These are phyloP conservation scores for Miltochrista miniata DNA, from an alignment of 2,888 invertebrate genomes.

Conservation along the genomic window DNA sequence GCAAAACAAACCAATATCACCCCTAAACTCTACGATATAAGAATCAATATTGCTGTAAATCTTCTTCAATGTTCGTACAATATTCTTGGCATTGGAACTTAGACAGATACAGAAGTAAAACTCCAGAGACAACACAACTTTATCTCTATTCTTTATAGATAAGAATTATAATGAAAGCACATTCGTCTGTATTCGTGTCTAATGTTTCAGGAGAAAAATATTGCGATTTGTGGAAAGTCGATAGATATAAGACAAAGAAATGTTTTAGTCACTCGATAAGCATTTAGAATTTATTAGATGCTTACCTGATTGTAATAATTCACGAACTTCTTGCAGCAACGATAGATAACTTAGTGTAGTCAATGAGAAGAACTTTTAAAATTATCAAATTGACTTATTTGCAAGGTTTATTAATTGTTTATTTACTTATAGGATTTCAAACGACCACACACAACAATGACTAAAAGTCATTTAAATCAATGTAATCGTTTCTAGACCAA, in stretches of 20 bases:
- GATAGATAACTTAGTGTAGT: neutral
- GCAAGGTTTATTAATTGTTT: too few species aligned
- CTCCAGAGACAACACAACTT: conserved; percentile 13
- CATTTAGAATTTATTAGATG: neutral
- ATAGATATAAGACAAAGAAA: conserved; percentile 2
- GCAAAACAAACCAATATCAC: neutral
- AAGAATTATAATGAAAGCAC: neutral
- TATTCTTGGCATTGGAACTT: conserved; percentile 1
- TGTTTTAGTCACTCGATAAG: neutral
- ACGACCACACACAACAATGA: too few species aligned
- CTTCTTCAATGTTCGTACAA: conserved; percentile 5
- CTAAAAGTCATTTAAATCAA: too few species aligned
- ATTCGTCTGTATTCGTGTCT: conserved; percentile 6
- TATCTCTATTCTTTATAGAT: conserved; percentile 4
- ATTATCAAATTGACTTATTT: too few species aligned
- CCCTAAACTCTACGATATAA: neutral
- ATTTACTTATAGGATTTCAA: too few species aligned
- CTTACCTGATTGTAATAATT: neutral
- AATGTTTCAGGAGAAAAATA: conserved; percentile 17
- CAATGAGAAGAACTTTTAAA: neutral
- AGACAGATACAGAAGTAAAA: conserved; percentile 4
- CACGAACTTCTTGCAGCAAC: neutral
- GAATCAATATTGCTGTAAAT: conserved; percentile 1
- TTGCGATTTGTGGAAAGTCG: conserved; percentile 7
- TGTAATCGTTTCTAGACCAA: too few species aligned